These are phyloP conservation scores for Erannis defoliaria DNA, from an alignment of 2,888 invertebrate genomes.

Conservation along the genomic window DNA sequence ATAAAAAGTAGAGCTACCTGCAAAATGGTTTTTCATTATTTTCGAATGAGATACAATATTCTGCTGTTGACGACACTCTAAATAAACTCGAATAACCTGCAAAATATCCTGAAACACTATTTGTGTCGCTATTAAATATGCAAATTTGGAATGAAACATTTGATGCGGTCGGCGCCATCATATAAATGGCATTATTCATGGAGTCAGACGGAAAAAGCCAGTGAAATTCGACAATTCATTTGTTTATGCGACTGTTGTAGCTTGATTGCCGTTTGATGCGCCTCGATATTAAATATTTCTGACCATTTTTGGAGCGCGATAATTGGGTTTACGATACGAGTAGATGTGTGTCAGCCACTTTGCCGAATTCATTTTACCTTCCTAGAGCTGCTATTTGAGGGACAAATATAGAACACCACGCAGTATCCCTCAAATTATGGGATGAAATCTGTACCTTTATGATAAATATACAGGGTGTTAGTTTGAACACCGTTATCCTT, in stretches of 20 bases:
- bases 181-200: constrained; percentile 83
- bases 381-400: constrained; percentile 14
- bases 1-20: constrained; percentile 13
- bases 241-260: constrained; percentile 75
- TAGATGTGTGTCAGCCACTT: constrained; percentile 51
- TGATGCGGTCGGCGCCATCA: constrained; percentile 80
- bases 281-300: constrained; percentile 56
- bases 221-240: constrained; percentile 80
- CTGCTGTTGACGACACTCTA: background rate
- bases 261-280: constrained; percentile 69
- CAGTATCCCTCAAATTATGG: background rate
- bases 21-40: background rate
- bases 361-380: constrained; percentile 35
- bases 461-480: too few species aligned
- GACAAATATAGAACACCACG: background rate
- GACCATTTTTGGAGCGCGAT: constrained; percentile 59
- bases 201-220: constrained; percentile 79
- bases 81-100: constrained; percentile 47
- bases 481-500: too few species aligned
- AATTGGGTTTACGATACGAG: constrained; percentile 60
- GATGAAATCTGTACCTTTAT: too few species aligned
- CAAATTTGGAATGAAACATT: constrained; percentile 82
- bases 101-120: constrained; percentile 70
- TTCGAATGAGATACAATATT: constrained; percentile 19
- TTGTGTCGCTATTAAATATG: constrained; percentile 80